These are phyloP conservation scores for Spinus pinus DNA, from an alignment of 2,797 vertebrate species.

Conservation along the genomic window DNA sequence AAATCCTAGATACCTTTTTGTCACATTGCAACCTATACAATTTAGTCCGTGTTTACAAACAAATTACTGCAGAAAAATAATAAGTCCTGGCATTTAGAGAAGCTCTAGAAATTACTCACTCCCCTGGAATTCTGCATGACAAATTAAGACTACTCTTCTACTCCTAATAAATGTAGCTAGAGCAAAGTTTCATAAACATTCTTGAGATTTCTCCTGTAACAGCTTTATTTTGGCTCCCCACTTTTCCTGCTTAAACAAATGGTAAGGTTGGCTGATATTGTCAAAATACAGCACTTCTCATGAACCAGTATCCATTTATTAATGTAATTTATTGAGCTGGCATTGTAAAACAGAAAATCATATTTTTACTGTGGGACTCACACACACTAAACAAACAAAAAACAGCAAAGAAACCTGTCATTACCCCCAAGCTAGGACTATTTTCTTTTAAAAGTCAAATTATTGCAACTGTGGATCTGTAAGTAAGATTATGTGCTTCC, in stretches of 20 bases:
- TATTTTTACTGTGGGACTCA: conserved; percentile 14
- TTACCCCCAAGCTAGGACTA: conserved; percentile 54
- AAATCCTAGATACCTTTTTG: conserved; percentile 58
- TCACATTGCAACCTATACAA: conserved; percentile 29
- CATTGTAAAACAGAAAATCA: conserved; percentile 67
- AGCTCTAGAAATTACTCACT: conserved; percentile 73
- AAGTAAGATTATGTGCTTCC: conserved; percentile 50
- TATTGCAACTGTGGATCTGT: conserved; percentile 44
- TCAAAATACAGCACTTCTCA: conserved; percentile 75
- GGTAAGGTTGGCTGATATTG: conserved; percentile 74
- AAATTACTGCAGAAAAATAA: conserved; percentile 65
- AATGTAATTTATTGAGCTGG: conserved; percentile 65
- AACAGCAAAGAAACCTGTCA: neutral
- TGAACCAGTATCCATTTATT: conserved; percentile 72
- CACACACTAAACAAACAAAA: neutral
- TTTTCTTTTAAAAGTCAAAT: conserved; percentile 71
- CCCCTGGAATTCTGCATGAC: conserved; percentile 75
- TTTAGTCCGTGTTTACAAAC: conserved; percentile 66
- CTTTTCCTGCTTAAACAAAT: conserved; percentile 78
- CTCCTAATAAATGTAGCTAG: conserved; percentile 74
- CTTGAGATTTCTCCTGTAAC: conserved; percentile 74
- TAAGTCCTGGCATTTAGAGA: conserved; percentile 67
- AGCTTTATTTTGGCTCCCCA: conserved; percentile 77
- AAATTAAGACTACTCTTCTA: conserved; percentile 69
- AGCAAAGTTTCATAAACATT: conserved; percentile 77